These are phyloP conservation scores for Pterocles gutturalis DNA, from an alignment of 2,113 vertebrate genomes.

Conservation along the genomic window DNA sequence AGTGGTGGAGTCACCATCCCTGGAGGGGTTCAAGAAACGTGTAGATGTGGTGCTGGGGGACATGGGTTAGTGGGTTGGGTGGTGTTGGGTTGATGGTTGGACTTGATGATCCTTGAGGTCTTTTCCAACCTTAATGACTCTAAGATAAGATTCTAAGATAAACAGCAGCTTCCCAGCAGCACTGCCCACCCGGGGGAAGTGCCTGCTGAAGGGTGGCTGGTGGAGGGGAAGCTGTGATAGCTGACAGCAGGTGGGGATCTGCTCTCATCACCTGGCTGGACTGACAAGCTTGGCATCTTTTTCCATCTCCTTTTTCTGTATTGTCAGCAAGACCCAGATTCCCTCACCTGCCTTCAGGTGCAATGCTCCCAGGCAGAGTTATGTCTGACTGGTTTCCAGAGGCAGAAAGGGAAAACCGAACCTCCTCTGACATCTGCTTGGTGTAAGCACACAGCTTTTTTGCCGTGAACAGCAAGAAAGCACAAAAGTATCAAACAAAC, in stretches of 20 bases:
- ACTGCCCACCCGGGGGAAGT: accelerated
- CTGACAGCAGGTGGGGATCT: neutral
- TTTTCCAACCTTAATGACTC: no score
- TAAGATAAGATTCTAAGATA: neutral
- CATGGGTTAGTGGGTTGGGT: no score
- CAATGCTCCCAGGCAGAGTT: neutral
- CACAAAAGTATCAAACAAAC: neutral
- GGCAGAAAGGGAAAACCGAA: neutral
- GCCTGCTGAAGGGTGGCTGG: neutral
- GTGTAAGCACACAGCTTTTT: neutral
- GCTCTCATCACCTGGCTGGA: neutral
- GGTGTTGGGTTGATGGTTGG: no score
- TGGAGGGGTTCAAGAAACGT: no score
- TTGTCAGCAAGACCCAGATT: neutral
- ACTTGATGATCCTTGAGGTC: no score
- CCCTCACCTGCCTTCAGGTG: neutral
- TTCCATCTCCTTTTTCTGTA: neutral
- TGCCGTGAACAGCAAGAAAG: neutral
- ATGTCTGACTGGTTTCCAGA: neutral
- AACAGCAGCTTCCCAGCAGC: neutral
- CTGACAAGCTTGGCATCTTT: neutral
- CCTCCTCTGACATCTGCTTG: neutral
- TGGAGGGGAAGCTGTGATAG: accelerated
- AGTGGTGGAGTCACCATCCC: no score
- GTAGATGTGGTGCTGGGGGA: no score